Evolutionary conservation across 2,113 vertebrate genomes (phyloP), one percentile per base, ranked within the genome.

Genomic region (Sapayoa aenigma): DNA sequence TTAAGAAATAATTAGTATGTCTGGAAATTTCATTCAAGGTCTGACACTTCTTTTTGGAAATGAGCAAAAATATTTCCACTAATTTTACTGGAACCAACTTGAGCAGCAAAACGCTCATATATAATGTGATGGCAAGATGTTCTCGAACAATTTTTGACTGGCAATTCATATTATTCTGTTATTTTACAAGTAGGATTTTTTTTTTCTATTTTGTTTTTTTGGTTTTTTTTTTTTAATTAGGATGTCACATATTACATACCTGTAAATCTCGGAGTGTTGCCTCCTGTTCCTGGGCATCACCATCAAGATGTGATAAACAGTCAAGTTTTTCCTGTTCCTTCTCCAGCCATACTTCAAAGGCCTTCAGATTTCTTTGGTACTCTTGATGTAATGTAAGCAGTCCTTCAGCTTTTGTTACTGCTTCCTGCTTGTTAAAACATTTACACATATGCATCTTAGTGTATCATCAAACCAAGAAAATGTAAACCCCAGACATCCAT

Each of bases 321-420:
- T 96, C 97, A 74, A 99, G 98, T 55, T 98, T 98, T 73, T 99
- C 98, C 90, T 98, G 98, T 81, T 99, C 98, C 90, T 99, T 98
- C 79, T 98, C 98, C 95, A 99, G 93, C 99, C 99, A 99, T 78
- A 98, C 97, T 96, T 99, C 99, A 98, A 99, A 99, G 41, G 97
- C 96, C 80, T 99, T 99, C 35, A 99, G 91, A 28, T 98, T 98
- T 77, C 98, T 98, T 97, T 99, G 99, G 94, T 99, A 99, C 39
- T 99, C 98, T 94, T 99, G 98, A 91, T 99, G 99, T 73, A 98
- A 98, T 76, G 97, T 97, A 71, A 99, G 98, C 49, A 99, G 94
- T 77, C 98, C 98, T 97, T 99, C 99, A 59, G 98, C 98, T 95
- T 98, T 99, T 56, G 94, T 96, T 77, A 99, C 98, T 18, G 98